Percentiles rank a stretch among this genome's conserved stretches.
phyloP scores from a whole-genome alignment of 2,888 invertebrate genomes.

The Pristionchus entomophagus region DNA sequence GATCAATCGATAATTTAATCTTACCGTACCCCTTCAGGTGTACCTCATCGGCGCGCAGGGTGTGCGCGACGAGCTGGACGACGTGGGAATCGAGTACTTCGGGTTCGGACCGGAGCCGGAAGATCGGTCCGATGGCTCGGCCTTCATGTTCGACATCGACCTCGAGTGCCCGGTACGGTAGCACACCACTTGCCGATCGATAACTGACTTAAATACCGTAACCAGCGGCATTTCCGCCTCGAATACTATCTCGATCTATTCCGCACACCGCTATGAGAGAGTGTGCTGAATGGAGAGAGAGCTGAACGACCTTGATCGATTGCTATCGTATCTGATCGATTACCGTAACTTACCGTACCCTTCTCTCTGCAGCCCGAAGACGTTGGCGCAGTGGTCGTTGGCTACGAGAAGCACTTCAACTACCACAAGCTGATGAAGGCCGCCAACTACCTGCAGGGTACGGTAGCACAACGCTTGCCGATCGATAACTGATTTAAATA shows the following conservation, averaged over 20 bases:
- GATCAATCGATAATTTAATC: not conserved
- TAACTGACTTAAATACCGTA: not conserved
- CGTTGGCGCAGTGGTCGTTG: constrained; percentile 93
- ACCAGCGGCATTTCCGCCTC: not conserved
- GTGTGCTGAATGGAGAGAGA: too few relatives aligned
- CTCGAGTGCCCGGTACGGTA: constrained; percentile 59
- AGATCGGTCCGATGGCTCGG: constrained; percentile 58
- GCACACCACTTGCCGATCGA: not conserved
- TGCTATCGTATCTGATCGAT: too few relatives aligned
- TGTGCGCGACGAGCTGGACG: constrained; percentile 87
- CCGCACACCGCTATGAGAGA: too few relatives aligned
- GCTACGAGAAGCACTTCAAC: too few relatives aligned
- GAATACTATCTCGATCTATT: too few relatives aligned
- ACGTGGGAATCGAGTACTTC: constrained; percentile 82
- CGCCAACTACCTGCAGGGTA: constrained; percentile 84
- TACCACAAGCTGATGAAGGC: constrained; percentile 93
- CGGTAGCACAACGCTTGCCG: not conserved
- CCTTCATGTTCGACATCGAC: constrained; percentile 73
- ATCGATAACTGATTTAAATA: not conserved
- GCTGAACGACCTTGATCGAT: too few relatives aligned
- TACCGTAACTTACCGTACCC: too few relatives aligned
- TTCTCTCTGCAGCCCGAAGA: constrained; percentile 66
- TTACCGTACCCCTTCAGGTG: constrained; percentile 77
- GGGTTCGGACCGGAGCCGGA: constrained; percentile 76
- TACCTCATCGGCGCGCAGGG: constrained; percentile 89